Evolutionary conservation across 2,888 invertebrate species (phyloP), one percentile per base, ranked within the genome.

Genomic region (Tolmerus cingulatus): DNA sequence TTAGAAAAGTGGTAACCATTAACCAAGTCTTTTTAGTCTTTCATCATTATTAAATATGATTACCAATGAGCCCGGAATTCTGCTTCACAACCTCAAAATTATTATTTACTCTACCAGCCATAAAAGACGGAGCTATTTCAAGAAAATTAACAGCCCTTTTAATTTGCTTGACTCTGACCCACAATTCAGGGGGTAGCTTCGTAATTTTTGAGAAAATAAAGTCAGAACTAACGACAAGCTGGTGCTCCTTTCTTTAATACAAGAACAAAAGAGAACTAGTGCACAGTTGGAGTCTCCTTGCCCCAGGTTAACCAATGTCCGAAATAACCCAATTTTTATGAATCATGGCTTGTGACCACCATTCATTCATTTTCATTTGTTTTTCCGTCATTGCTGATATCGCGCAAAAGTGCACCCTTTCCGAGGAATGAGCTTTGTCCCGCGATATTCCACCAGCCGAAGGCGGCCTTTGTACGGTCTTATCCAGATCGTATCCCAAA

Each of bases 71-170:
- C 7, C 34, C 16, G 57, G 82, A 16, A 30, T 51, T 7, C 51
- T 55, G 27, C 46, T 12, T 23, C 82, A 82, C 14, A 82, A 82
- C 82, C 82, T 82, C 82, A 57, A 82, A 82, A 34, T 34, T 82
- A 30, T 82, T 55, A 37, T 82, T 82, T 82, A 55, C 19, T 82
- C 30, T 55, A 51, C 57, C 34, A 55, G 30, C 82, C 55, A 55
- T 34, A 82, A 82, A 82, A 51, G 37, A 8, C 8, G 23, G 57
- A 12, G 27, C 57, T 23, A 57, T 82, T 82, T 82, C 82, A 55
- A 82, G 82, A 55, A 82, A 82, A 82, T 82, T 82, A 82, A 27
- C 82, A 82, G 82, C 37, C 82, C 82, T 82, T 82, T 82, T 82
- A 82, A 82, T 82, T 82, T 82, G 57, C 82, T 82, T 82, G 57